These are phyloP conservation scores for Amphiduros pacificus DNA, from an alignment of 2,888 invertebrate species.

Conservation along the genomic window DNA sequence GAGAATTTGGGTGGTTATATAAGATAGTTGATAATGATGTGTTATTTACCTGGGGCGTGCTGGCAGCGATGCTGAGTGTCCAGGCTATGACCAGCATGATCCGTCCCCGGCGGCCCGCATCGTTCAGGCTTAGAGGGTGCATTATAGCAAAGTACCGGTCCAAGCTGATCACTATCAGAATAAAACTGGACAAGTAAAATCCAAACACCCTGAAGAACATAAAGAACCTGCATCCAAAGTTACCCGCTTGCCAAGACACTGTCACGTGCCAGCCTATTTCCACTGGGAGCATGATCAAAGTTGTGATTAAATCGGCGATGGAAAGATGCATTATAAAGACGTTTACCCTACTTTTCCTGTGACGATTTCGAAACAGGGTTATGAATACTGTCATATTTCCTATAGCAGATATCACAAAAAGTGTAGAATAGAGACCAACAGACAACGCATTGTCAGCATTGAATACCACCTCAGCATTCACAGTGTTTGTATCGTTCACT, in stretches of 20 bases:
- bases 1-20: too few species aligned
- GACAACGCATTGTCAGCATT: conserved; percentile 83
- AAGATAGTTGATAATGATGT: too few species aligned
- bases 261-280: conserved; percentile 74
- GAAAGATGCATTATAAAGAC: conserved; percentile 68
- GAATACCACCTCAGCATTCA: conserved; percentile 86
- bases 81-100: conserved; percentile 72
- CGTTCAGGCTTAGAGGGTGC: conserved; percentile 71
- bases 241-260: conserved; percentile 76
- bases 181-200: conserved; percentile 74
- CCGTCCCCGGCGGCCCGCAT: conserved; percentile 71
- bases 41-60: conserved; percentile 67
- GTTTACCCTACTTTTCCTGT: conserved; percentile 22
- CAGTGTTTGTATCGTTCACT: too few species aligned
- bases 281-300: conserved; percentile 74
- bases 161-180: conserved; percentile 75
- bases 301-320: conserved; percentile 78
- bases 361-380: conserved; percentile 24
- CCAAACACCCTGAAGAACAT: conserved; percentile 75
- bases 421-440: conserved; percentile 75
- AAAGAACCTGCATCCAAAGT: conserved; percentile 73
- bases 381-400: conserved; percentile 25
- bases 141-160: conserved; percentile 79
- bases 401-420: conserved; percentile 20
- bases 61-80: conserved; percentile 70